Conservation (phyloP, 2,888 invertebrate genomes). For the Athalia cordata region DNA sequence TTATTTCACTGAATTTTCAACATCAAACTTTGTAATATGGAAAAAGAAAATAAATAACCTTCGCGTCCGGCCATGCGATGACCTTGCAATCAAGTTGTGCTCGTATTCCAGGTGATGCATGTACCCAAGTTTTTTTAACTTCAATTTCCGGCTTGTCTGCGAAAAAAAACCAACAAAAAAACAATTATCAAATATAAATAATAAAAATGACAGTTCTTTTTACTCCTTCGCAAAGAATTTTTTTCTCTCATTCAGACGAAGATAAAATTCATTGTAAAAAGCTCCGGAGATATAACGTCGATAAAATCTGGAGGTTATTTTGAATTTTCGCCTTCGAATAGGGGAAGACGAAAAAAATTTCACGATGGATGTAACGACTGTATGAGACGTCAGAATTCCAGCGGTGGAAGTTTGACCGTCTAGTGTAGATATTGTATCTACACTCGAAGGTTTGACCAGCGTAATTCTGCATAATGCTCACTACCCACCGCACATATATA, state of each 20-base stretch:
- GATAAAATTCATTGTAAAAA: too few relatives aligned
- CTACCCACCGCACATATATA: too few relatives aligned
- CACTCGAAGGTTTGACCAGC: too few relatives aligned
- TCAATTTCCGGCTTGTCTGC: slow-evolving; percentile 85
- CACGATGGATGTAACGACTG: neutral
- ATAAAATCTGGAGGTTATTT: neutral
- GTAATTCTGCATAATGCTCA: too few relatives aligned
- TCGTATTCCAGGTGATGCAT: slow-evolving; percentile 83
- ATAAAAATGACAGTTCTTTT: too few relatives aligned
- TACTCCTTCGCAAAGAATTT: too few relatives aligned
- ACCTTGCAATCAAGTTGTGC: slow-evolving; percentile 83
- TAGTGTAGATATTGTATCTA: too few relatives aligned
- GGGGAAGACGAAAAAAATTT: neutral
- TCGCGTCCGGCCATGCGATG: slow-evolving; percentile 82
- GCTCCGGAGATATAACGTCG: too few relatives aligned
- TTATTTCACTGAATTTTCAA: neutral
- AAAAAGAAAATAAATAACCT: slow-evolving; percentile 69
- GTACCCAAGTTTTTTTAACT: slow-evolving; percentile 81
- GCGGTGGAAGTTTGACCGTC: too few relatives aligned
- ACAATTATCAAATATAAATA: neutral
- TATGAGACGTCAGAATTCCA: too few relatives aligned
- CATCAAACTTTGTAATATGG: neutral
- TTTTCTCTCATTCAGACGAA: too few relatives aligned
- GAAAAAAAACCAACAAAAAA: slow-evolving; percentile 41
- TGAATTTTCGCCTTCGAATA: neutral